Conservation (phyloP, 30 jellyfish, hydroid and myxozoan genomes). For the Nemopilema nomurai region DNA sequence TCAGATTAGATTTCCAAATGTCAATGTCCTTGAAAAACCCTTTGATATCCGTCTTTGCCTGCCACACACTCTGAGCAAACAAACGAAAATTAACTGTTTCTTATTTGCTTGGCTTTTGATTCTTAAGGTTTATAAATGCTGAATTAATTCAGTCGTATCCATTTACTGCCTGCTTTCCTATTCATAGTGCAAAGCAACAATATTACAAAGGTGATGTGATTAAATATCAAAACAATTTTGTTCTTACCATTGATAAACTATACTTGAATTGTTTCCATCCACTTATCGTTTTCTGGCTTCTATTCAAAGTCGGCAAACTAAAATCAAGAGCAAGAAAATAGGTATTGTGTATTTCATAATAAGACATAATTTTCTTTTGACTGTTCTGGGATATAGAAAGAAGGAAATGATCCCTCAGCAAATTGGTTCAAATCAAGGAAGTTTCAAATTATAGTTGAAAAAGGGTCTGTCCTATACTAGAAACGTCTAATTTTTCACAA, state of each 20-base stretch:
- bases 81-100: neutral
- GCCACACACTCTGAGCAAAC: neutral
- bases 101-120: neutral
- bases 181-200: too few species aligned
- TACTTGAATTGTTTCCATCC: conserved; percentile 21
- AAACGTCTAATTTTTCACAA: too few species aligned
- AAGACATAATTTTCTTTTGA: too few species aligned
- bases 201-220: neutral
- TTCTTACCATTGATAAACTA: conserved; percentile 9
- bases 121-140: too few species aligned
- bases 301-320: neutral
- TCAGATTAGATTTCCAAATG: conserved; percentile 26
- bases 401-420: too few species aligned
- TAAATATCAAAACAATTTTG: neutral
- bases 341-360: too few species aligned
- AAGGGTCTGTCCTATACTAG: too few species aligned
- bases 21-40: conserved; percentile 19
- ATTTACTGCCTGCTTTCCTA: too few species aligned
- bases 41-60: neutral
- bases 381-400: too few species aligned
- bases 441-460: too few species aligned
- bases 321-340: neutral
- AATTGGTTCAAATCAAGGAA: too few species aligned
- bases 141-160: too few species aligned
- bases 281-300: neutral